phyloP scores from a whole-genome alignment of 2,797 vertebrate species.

The Tragelaphus eurycerus region DNA sequence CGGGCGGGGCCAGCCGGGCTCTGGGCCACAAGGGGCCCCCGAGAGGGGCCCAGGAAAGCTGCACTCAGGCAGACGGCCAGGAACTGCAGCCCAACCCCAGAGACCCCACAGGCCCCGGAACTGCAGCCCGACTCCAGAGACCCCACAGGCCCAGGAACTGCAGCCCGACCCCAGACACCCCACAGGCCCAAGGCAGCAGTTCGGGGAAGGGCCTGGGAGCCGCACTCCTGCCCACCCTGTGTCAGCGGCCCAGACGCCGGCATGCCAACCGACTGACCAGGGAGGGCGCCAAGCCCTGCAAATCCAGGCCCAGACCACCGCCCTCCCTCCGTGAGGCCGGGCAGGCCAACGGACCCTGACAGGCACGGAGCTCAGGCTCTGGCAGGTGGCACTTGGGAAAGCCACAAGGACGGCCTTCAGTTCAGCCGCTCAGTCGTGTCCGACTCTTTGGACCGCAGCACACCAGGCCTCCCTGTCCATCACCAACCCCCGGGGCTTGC shows the following conservation, averaged over 20 bases:
- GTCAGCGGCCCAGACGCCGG: neutral
- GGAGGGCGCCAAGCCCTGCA: neutral
- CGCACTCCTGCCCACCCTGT: rapidly evolving
- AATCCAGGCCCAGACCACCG: rapidly evolving
- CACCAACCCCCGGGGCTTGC: rapidly evolving
- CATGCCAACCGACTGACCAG: rapidly evolving
- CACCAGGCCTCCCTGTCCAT: neutral
- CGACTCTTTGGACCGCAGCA: neutral
- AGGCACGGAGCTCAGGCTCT: neutral
- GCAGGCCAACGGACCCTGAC: neutral
- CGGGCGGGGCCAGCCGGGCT: neutral
- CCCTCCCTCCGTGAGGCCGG: rapidly evolving
- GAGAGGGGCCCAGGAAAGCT: neutral
- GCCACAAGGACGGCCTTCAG: neutral
- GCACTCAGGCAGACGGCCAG: neutral
- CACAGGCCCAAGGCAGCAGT: neutral
- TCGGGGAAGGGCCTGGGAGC: neutral
- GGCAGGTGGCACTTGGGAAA: neutral
- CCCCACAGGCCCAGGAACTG: too few species aligned
- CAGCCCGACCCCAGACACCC: neutral
- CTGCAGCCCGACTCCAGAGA: too few species aligned
- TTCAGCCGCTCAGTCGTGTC: neutral
- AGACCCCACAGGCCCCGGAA: neutral
- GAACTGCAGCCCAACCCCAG: neutral
- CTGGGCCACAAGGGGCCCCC: rapidly evolving